Percentiles rank a stretch among this genome's conserved stretches.
phyloP scores from a whole-genome alignment of 2,888 invertebrate species.

The Tipula unca region DNA sequence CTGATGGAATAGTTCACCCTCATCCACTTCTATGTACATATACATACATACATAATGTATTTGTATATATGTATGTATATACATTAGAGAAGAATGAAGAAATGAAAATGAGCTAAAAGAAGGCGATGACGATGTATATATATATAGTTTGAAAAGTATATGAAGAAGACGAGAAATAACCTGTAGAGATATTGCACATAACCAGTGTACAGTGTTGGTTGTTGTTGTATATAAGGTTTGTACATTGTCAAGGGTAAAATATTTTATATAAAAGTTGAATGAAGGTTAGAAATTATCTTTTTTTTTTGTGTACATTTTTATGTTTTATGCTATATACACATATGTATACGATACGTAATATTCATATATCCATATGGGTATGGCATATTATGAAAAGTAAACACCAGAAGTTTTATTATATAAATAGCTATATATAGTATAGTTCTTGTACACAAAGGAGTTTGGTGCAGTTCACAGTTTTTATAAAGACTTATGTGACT shows the following conservation, averaged over 20 bases:
- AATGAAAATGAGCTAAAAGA: neutral
- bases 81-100: neutral
- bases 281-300: neutral
- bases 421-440: no score
- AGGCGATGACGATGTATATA: neutral
- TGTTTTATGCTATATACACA: neutral
- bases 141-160: neutral
- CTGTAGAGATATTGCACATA: neutral
- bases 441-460: neutral
- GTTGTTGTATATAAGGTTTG: neutral
- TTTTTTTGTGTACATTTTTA: neutral
- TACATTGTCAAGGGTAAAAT: neutral
- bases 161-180: neutral
- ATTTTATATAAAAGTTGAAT: conserved; percentile 8
- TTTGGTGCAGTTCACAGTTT: neutral
- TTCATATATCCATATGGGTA: neutral
- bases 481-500: neutral
- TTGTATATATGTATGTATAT: neutral
- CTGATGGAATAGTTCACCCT: neutral
- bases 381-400: neutral
- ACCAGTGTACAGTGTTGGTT: neutral
- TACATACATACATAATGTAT: neutral
- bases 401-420: neutral
- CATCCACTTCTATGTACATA: neutral
- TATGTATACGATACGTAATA: neutral